phyloP scores from a whole-genome alignment of 2,888 invertebrate genomes.

The Patella pellucida region DNA sequence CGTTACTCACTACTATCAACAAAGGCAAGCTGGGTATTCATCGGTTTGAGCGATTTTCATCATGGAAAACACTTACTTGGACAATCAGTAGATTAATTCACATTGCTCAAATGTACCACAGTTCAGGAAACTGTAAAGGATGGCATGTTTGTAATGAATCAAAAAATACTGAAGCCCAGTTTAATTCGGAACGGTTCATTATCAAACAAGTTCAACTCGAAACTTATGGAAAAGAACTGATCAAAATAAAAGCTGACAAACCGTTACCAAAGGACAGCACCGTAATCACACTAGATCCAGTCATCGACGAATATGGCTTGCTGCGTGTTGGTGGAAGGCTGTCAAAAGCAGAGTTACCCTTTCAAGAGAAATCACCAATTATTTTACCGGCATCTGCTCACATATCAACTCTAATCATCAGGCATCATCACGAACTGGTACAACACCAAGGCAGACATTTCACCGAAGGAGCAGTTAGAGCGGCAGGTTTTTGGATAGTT shows the following conservation, averaged over 20 bases:
- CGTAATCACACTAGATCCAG: slow-evolving; percentile 1
- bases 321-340: slow-evolving; percentile 16
- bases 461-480: slow-evolving; percentile 29
- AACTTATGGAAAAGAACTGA: slow-evolving; percentile 7
- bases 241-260: background rate
- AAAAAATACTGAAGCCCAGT: background rate
- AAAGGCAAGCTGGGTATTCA: background rate
- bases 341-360: background rate
- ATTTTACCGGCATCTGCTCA: slow-evolving; percentile 24
- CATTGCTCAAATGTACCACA: background rate
- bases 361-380: slow-evolving; percentile 24
- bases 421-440: slow-evolving; percentile 25
- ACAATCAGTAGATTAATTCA: too few relatives aligned
- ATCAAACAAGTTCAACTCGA: slow-evolving; percentile 17
- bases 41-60: background rate
- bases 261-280: background rate
- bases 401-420: slow-evolving; percentile 18
- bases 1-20: too few relatives aligned
- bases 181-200: background rate
- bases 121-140: background rate
- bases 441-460: slow-evolving; percentile 29
- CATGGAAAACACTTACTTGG: slow-evolving; percentile 12
- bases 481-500: slow-evolving; percentile 37
- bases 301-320: slow-evolving; percentile 16
- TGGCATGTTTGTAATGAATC: background rate